phyloP scores from a whole-genome alignment of 2,888 invertebrate species.

The Eilema sororculum region DNA sequence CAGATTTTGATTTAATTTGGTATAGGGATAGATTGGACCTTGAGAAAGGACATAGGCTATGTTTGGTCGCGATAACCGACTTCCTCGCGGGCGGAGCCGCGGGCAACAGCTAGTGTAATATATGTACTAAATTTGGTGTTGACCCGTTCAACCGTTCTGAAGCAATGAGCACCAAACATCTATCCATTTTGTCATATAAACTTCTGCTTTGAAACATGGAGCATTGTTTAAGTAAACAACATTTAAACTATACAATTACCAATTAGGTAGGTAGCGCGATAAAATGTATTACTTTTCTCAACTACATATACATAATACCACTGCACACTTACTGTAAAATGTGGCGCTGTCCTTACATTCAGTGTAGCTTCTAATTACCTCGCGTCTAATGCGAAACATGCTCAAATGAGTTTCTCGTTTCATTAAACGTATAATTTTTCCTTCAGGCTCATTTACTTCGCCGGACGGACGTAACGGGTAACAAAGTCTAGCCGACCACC shows the following conservation, averaged over 20 bases:
- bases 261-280: too few relatives aligned
- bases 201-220: background rate
- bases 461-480: constrained; percentile 57
- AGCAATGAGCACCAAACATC: background rate
- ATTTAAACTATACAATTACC: constrained; percentile 37
- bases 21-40: too few relatives aligned
- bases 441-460: constrained; percentile 74
- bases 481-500: constrained; percentile 65
- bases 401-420: constrained; percentile 64
- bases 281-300: constrained; percentile 30
- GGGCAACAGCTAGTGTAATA: too few relatives aligned
- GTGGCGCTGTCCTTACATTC: constrained; percentile 37
- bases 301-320: constrained; percentile 38
- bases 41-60: too few relatives aligned
- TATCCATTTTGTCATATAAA: background rate
- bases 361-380: constrained; percentile 41
- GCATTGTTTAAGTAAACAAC: constrained; percentile 4
- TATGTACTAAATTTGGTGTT: background rate
- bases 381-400: constrained; percentile 40
- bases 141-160: background rate
- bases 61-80: too few relatives aligned
- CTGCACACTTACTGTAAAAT: constrained; percentile 31
- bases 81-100: too few relatives aligned
- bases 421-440: constrained; percentile 79
- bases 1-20: too few relatives aligned